phyloP scores from a whole-genome alignment of 2,888 invertebrate species.

The Oscheius onirici region DNA sequence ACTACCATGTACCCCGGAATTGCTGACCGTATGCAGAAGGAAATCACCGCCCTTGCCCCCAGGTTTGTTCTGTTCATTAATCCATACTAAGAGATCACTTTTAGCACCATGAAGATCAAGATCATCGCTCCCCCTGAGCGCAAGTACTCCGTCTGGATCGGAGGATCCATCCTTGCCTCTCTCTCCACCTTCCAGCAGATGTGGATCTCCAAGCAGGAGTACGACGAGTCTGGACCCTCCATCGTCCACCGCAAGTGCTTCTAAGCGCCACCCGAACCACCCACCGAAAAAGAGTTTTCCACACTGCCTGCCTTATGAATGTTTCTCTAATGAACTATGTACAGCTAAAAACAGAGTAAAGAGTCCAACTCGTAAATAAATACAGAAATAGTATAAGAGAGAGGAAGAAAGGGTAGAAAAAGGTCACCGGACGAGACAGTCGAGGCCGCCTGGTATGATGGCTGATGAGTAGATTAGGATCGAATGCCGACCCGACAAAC shows the following conservation, averaged over 20 bases:
- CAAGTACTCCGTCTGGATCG: conserved; percentile 98
- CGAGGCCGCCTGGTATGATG: conserved; percentile 15
- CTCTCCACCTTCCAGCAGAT: conserved; percentile 89
- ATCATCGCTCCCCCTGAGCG: conserved; percentile 80
- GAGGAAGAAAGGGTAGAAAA: neutral
- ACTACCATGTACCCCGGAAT: conserved; percentile 94
- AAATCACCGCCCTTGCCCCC: conserved; percentile 74
- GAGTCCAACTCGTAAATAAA: neutral
- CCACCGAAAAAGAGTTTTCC: conserved; percentile 18
- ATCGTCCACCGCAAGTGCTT: conserved; percentile 66
- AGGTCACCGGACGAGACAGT: conserved; percentile 9
- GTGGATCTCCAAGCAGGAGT: conserved; percentile 77
- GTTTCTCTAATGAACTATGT: conserved; percentile 26
- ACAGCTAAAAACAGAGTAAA: conserved; percentile 8
- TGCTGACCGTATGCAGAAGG: conserved; percentile 96
- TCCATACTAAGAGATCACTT: neutral
- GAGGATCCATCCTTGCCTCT: conserved; percentile 93
- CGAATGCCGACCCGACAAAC: conserved; percentile 6
- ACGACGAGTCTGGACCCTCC: conserved; percentile 65
- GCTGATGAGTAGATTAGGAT: conserved; percentile 25
- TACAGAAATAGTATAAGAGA: neutral
- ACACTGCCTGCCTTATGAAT: conserved; percentile 20
- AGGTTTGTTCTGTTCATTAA: conserved; percentile 37
- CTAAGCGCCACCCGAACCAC: conserved; percentile 45
- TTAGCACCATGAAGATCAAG: conserved; percentile 77